Base-by-base conservation (phyloP, 2,888 invertebrate genomes). In the Geophilus truncorum region DNA sequence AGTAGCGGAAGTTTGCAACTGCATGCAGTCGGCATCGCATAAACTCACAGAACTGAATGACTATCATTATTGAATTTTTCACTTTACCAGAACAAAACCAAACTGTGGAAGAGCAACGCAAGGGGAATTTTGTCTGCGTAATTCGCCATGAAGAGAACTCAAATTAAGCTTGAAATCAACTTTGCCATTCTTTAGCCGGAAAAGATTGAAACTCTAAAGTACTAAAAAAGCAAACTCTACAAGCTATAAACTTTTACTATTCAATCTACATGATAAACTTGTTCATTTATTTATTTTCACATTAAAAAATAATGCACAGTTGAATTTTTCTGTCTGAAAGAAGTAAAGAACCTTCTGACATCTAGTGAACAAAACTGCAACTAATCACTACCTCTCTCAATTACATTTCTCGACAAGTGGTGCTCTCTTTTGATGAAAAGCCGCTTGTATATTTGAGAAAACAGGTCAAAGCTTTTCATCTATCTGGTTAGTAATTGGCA, bases 81-180 rank as follows among this genome's bases (percentile, higher is more conserved):
- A 62, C 62, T 25, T 23, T 12, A 25, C 25, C 23, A n/a, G 45
- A 45, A 32, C 32, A 45, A 45, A 12, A 25, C 25, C 62, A 25
- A 62, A 23, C 23, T 21, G 23, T 9, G 28, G 15, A 25, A 62
- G 23, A 62, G 62, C 25, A 62, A 25, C 25, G 62, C 25, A 25
- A 1, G 15, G 23, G 25, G 62, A 25, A 28, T 21, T 62, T 62
- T 25, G 62, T 25, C 62, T 23, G 62, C 62, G 28, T 62, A 62
- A 62, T 62, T 62, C 62, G 28, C 62, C 62, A 25, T 62, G 62
- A 62, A 62, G 62, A 12, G 62, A 62, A 62, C 25, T 62, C 15
- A 62, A 62, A 62, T 62, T 62, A 62, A 62, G 62, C 62, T 62
- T 62, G 62, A 62, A 62, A 62, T 62, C 62, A 62, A 28, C 62